A percentile compares a stretch with the other conserved stretches of the same genome.
Conservation (phyloP, 1,140 invertebrate species). For the Teleogryllus occipitalis region DNA sequence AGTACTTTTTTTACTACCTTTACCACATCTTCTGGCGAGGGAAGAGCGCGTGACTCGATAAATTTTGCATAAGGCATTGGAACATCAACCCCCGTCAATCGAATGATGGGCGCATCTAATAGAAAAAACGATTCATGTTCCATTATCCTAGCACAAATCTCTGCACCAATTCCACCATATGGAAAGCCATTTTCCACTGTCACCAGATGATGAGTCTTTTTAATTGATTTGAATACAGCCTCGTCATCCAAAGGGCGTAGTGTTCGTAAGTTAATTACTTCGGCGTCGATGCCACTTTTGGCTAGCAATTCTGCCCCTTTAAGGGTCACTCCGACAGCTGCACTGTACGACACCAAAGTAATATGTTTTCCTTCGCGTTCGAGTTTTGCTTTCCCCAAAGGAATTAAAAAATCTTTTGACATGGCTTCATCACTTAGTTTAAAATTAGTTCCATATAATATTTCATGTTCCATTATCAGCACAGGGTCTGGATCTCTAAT, state of each 20-base stretch:
- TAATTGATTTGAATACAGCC: slow-evolving; percentile 54
- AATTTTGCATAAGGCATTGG: slow-evolving; percentile 64
- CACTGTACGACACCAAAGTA: slow-evolving; percentile 48
- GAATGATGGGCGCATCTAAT: slow-evolving; percentile 57
- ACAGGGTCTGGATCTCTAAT: slow-evolving; percentile 68
- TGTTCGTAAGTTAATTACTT: slow-evolving; percentile 63
- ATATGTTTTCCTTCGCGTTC: slow-evolving; percentile 62
- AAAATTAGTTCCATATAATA: slow-evolving; percentile 86
- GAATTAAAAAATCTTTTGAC: slow-evolving; percentile 84
- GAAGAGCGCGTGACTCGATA: slow-evolving; percentile 50
- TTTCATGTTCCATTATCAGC: slow-evolving; percentile 93
- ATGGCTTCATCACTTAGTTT: slow-evolving; percentile 86
- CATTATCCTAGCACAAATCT: slow-evolving; percentile 52
- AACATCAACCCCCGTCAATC: slow-evolving; percentile 61
- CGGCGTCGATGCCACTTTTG: slow-evolving; percentile 46
- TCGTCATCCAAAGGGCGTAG: slow-evolving; percentile 58
- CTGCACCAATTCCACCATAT: slow-evolving; percentile 57
- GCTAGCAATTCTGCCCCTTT: slow-evolving; percentile 58
- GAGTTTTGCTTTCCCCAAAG: slow-evolving; percentile 94
- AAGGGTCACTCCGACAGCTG: slow-evolving; percentile 34
- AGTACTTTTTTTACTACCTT: slow-evolving; percentile 14
- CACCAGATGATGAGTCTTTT: slow-evolving; percentile 61
- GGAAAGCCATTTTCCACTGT: slow-evolving; percentile 67
- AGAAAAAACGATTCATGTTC: slow-evolving; percentile 60
- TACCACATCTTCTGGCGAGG: slow-evolving; percentile 38